Base-by-base conservation (phyloP, 2,888 invertebrate genomes). In the Steinernema scapterisci region DNA sequence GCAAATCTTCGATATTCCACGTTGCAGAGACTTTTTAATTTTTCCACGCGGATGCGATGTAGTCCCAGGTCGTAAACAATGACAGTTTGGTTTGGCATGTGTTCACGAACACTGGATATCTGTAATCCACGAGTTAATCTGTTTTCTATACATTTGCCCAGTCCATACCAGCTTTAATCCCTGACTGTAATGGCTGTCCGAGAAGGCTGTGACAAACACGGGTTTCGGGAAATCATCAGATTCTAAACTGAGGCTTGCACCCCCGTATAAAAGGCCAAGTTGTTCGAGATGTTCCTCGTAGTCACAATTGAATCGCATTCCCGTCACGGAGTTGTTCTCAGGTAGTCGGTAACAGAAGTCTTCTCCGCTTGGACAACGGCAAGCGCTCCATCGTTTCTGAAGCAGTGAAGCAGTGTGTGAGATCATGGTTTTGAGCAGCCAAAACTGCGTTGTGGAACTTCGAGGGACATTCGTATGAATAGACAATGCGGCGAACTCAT, bases 1-100 rank as follows among this genome's bases (percentile, higher is more conserved):
- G 76, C 72, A 75, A 84, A 83, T 1, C 25, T 19, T 38, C 80
- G 75, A 2, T 81, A 73, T 75, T 80, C 80, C 7, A 83, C 77
- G 44, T 80, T 78, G 72, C 83, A 83, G 5, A 80, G 31, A 0
- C 71, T 77, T 72, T 79, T 74, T 25, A 80, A 54, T 19, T 52
- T n/a, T 0, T 48, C 44, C 11, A 27, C 70, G n/a, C 23, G 11
- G 13, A 54, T 11, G n/a, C 52, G 45, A 45, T 56, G 25, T 16
- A 75, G 51, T 13, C 79, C 79, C 27, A 81, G 63, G 71, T 81
- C 79, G 63, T 78, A 81, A 11, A 81, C 71, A 23, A 78, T 74
- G 19, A 81, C 75, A 31, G 31, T 63, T 13, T 48, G 48, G 0
- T 31, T 25, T 3, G 73, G 75, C n/a, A 73, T 70, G n/a, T 73